Conservation (phyloP, 2,888 invertebrate genomes). For the Sepiola atlantica region DNA sequence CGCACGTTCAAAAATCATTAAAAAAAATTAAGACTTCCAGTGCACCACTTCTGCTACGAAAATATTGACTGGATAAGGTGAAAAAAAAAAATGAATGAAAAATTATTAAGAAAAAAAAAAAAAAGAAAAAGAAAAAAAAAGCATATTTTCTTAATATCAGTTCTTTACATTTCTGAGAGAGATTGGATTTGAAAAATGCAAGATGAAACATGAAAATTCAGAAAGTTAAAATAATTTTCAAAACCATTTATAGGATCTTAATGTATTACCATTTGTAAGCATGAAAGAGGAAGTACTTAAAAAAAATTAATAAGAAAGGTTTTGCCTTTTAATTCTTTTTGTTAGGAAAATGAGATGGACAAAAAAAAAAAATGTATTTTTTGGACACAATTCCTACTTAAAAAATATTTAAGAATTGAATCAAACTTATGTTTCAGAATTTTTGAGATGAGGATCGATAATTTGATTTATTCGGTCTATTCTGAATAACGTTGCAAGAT, state of each 20-base stretch:
- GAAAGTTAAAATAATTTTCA: background rate
- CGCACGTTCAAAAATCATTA: background rate
- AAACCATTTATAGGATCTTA: background rate
- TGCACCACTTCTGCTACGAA: constrained; percentile 20
- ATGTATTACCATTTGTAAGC: background rate
- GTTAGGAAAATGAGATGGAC: background rate
- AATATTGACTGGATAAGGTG: background rate
- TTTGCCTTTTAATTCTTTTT: too few relatives aligned
- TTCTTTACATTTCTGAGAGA: background rate
- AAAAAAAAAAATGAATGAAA: background rate
- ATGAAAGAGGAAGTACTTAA: background rate
- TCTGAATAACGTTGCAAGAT: too few relatives aligned
- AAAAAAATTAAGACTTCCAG: background rate
- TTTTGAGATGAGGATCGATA: too few relatives aligned
- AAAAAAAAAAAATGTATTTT: background rate
- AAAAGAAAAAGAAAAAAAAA: background rate
- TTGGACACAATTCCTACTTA: too few relatives aligned
- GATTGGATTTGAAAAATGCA: constrained; percentile 21
- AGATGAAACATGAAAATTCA: constrained; percentile 6
- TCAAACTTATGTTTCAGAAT: too few relatives aligned
- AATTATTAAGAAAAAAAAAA: background rate
- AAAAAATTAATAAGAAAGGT: background rate
- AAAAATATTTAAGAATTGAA: too few relatives aligned
- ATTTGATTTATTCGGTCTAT: too few relatives aligned
- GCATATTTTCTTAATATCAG: background rate